Base-by-base conservation (phyloP, 2,113 vertebrate species). In the Scalopus aquaticus region DNA sequence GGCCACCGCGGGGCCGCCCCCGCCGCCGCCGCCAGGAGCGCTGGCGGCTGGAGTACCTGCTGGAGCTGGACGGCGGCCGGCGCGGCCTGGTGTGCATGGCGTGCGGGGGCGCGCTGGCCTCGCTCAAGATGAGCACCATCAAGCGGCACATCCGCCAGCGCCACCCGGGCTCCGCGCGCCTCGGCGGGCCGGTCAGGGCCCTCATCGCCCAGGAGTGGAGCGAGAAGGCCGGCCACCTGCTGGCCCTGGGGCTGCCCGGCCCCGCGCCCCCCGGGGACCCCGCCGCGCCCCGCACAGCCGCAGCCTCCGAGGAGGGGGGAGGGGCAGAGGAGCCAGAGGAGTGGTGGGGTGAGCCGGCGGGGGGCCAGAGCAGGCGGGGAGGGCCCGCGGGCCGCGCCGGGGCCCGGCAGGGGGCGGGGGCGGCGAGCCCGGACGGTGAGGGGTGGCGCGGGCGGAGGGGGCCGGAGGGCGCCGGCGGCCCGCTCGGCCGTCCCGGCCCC, bases 61-160 rank as follows among this genome's bases (percentile, higher is more conserved):
- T 99, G 98, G 99, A 99, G 64, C 98, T 99, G 60, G 99, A 98
- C 67, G 98, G 99, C 22, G 97, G 97, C 93, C 98, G 98, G 73
- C 98, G 98, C 28, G 98, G 98, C n/a, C 98, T 98, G 19, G 99
- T 98, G 97, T 99, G 99, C 97, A 98, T 99, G 99, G 99, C 99
- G 92, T 99, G 99, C 81, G 99, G 99, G 82, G 98, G 98, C 95
- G 97, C 98, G 15, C 97, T 99, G 96, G 98, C 98, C 10, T 98
- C 98, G 90, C 98, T 98, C 95, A 98, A 98, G 97, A 99, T 99
- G 74, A 99, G 98, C 98, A 98, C 98, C 96, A 98, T 99, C 98
- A 98, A 99, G 81, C 98, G 98, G 67, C 99, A 99, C 98, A 99
- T 99, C 95, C 99, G 98, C 97, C 98, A 98, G 96, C 98, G 98